These are phyloP conservation scores for Trissolcus brochymenae DNA, from an alignment of 2,888 invertebrate genomes.

Conservation along the genomic window DNA sequence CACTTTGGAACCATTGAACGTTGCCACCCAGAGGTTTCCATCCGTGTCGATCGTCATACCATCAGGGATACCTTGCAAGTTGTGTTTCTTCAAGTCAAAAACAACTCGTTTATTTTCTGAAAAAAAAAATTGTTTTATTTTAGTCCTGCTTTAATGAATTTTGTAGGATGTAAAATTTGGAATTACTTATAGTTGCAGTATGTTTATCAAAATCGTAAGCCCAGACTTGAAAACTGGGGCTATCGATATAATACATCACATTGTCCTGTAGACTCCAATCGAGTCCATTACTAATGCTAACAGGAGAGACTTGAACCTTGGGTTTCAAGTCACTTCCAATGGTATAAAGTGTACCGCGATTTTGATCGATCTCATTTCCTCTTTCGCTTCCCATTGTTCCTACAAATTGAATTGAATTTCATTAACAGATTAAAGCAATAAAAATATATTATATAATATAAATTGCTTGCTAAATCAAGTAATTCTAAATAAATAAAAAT, in stretches of 20 bases:
- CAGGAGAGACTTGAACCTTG: conserved; percentile 71
- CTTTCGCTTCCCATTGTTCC: conserved; percentile 69
- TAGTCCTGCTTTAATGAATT: too few species aligned
- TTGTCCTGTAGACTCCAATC: conserved; percentile 85
- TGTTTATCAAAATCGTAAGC: conserved; percentile 83
- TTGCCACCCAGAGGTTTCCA: conserved; percentile 87
- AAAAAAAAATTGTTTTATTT: too few species aligned
- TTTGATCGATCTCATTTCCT: conserved; percentile 72
- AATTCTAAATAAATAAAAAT: too few species aligned
- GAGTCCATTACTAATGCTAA: conserved; percentile 86
- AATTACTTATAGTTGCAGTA: conserved; percentile 80
- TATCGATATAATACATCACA: conserved; percentile 88
- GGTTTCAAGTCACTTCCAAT: conserved; percentile 71
- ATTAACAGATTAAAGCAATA: too few species aligned
- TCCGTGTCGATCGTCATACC: conserved; percentile 89
- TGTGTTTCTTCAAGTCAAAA: conserved; percentile 80
- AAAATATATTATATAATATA: too few species aligned
- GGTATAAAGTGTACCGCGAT: conserved; percentile 80
- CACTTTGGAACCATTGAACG: conserved; percentile 82
- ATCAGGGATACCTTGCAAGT: conserved; percentile 81
- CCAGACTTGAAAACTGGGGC: conserved; percentile 81
- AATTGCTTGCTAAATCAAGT: too few species aligned
- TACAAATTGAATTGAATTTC: conserved; percentile 28
- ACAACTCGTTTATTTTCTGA: conserved; percentile 79
- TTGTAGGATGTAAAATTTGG: not conserved